Conservation (phyloP, 2,888 invertebrate genomes). For the Ctena decussata region DNA sequence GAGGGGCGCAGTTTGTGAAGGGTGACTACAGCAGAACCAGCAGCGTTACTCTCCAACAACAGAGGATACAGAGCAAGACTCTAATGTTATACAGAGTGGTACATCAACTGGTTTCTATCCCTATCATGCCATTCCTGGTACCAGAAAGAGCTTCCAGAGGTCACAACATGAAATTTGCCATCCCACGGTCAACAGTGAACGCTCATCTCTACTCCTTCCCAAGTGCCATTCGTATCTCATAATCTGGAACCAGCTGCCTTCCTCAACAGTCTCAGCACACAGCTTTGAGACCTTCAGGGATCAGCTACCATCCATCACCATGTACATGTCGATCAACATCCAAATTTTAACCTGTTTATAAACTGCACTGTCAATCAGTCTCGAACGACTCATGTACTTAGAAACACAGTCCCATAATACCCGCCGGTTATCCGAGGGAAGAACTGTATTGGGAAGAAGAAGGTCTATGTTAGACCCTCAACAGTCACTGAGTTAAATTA, state of each 20-base stretch:
- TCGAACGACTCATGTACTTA: background rate
- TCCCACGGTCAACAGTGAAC: background rate
- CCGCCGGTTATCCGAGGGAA: background rate
- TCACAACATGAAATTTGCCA: background rate
- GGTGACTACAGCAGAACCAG: too few relatives aligned
- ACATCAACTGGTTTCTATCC: too few relatives aligned
- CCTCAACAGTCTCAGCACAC: background rate
- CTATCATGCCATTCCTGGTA: background rate
- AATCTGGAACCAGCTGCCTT: background rate
- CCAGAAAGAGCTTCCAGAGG: background rate
- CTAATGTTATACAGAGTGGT: too few relatives aligned
- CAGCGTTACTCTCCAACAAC: too few relatives aligned
- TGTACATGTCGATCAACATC: background rate
- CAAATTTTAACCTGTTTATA: background rate
- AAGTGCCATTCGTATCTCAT: background rate
- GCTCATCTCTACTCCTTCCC: background rate
- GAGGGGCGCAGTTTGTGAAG: too few relatives aligned
- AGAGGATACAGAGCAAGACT: too few relatives aligned
- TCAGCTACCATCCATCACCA: background rate
- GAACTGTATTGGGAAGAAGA: background rate
- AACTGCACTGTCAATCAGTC: background rate
- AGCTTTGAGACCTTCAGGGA: background rate
- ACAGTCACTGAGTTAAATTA: too few relatives aligned
- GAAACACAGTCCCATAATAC: background rate
- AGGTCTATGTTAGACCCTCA: too few relatives aligned